These are phyloP conservation scores for Sicus ferrugineus DNA, from an alignment of 2,888 invertebrate species.

Conservation along the genomic window DNA sequence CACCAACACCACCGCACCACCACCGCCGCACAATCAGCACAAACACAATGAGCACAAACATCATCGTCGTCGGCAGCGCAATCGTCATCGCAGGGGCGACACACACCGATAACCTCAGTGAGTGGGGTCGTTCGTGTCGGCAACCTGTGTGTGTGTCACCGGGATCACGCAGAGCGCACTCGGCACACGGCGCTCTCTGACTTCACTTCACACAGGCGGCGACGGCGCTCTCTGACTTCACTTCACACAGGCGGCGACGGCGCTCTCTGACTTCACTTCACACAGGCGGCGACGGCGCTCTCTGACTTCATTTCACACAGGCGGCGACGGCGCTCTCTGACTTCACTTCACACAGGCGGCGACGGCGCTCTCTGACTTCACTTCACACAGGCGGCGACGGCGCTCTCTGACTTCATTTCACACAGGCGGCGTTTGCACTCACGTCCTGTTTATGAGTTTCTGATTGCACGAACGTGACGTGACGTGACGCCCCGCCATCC, in stretches of 20 bases:
- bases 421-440: conserved; percentile 35
- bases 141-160: no score
- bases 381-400: no score
- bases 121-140: no score
- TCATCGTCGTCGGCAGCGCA: neutral
- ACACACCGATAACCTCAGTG: no score
- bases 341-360: neutral
- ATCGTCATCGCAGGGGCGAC: no score
- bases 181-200: neutral
- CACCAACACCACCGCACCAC: neutral
- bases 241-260: no score
- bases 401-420: neutral
- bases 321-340: neutral
- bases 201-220: no score
- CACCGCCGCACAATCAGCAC: neutral
- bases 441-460: conserved; percentile 42
- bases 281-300: no score
- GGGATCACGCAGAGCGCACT: neutral
- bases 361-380: neutral
- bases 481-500: neutral
- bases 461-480: conserved; percentile 41
- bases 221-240: neutral
- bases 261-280: neutral
- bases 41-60: neutral
- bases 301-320: neutral